phyloP scores from a whole-genome alignment of 2,797 vertebrate genomes.

The Neolamprologus multifasciatus region DNA sequence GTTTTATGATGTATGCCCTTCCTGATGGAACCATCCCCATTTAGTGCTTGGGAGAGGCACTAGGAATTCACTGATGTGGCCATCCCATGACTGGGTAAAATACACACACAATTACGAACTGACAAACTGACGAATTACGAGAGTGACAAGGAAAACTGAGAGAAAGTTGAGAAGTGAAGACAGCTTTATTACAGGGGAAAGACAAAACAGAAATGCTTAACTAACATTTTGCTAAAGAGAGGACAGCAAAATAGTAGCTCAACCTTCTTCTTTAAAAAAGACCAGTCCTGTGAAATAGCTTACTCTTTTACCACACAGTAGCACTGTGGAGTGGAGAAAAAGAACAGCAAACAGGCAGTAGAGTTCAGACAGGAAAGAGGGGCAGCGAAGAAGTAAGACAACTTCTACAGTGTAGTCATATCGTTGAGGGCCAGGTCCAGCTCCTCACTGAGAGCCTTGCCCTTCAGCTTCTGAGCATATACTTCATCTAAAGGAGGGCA shows the following conservation, averaged over 20 bases:
- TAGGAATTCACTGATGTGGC: not conserved
- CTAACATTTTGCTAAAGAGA: not conserved
- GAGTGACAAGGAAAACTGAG: not conserved
- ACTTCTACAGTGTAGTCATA: slow-evolving; percentile 91
- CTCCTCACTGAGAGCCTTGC: slow-evolving; percentile 97
- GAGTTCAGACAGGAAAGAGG: slow-evolving; percentile 14
- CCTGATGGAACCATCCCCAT: not conserved
- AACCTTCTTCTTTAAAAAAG: not conserved
- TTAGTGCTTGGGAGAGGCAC: not conserved
- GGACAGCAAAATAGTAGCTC: not conserved
- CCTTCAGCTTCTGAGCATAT: slow-evolving; percentile 97
- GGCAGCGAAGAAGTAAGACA: slow-evolving; percentile 4
- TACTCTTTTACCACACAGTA: slow-evolving; percentile 8
- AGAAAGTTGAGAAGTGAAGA: slow-evolving; percentile 20
- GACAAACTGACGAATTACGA: not conserved
- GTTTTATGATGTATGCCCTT: not conserved
- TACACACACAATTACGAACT: not conserved
- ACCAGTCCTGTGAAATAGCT: not conserved
- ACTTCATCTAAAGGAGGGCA: slow-evolving; percentile 83
- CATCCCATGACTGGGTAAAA: not conserved
- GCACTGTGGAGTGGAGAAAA: slow-evolving; percentile 54
- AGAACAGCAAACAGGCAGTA: slow-evolving; percentile 5
- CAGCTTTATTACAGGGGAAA: slow-evolving; percentile 45
- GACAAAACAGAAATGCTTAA: not conserved
- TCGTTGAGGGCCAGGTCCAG: slow-evolving; percentile 96